Evolutionary conservation across 2,888 invertebrate species (phyloP).

Genomic region (Lydus trimaculatus): DNA sequence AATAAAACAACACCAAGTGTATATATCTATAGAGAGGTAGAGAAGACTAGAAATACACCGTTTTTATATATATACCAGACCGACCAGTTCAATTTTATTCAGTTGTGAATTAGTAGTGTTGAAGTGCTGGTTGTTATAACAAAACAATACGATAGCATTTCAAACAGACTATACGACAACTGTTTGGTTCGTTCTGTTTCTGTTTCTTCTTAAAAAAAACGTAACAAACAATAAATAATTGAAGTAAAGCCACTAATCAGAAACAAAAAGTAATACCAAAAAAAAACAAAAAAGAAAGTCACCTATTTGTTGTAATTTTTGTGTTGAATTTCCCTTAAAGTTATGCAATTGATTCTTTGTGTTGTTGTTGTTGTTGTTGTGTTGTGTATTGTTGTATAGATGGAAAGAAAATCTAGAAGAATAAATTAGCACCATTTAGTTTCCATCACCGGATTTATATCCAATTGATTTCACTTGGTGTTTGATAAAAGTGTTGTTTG

Average conservation of each 20-base stretch:
- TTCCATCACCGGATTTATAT: not conserved
- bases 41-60: too few relatives aligned
- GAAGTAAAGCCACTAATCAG: too few relatives aligned
- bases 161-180: constrained; percentile 33
- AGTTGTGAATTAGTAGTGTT: constrained; percentile 35
- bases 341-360: not conserved
- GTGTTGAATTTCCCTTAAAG: not conserved
- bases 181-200: not conserved
- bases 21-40: not conserved
- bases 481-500: too few relatives aligned
- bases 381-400: too few relatives aligned
- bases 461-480: not conserved
- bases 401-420: not conserved
- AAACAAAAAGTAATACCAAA: not conserved
- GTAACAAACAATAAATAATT: too few relatives aligned
- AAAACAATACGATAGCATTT: constrained; percentile 17
- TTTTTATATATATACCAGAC: constrained; percentile 26
- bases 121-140: constrained; percentile 18
- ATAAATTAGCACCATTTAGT: not conserved
- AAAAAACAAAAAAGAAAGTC: not conserved
- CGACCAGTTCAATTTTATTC: constrained; percentile 19
- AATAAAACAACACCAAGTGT: not conserved
- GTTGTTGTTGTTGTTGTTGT: too few relatives aligned
- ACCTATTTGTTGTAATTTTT: not conserved
- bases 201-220: not conserved